These are phyloP conservation scores for Acrobasis repandana DNA, from an alignment of 2,888 invertebrate genomes.

Conservation along the genomic window DNA sequence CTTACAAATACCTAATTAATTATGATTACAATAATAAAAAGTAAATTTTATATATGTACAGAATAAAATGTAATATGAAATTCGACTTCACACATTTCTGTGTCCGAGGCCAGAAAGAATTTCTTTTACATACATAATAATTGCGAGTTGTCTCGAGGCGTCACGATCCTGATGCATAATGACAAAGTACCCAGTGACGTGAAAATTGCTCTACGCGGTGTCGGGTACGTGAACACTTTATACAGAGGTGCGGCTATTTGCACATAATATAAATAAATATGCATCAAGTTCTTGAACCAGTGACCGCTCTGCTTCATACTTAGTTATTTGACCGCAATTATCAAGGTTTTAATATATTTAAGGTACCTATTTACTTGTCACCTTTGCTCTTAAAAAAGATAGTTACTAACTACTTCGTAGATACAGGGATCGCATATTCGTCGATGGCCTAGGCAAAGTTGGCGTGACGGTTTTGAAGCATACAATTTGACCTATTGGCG, in stretches of 20 bases:
- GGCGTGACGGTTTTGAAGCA: no score
- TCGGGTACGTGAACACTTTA: conserved; percentile 37
- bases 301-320: conserved; percentile 24
- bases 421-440: no score
- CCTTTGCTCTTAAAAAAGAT: background rate
- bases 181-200: conserved; percentile 81
- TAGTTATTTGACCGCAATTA: conserved; percentile 23
- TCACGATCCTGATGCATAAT: conserved; percentile 82
- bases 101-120: conserved; percentile 71
- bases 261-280: conserved; percentile 38
- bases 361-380: background rate
- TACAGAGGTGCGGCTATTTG: conserved; percentile 32
- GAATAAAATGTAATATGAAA: background rate
- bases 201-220: conserved; percentile 75
- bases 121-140: conserved; percentile 82
- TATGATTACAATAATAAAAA: background rate
- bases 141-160: conserved; percentile 81
- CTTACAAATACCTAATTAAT: background rate
- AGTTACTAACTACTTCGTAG: no score
- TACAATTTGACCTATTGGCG: no score
- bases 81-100: conserved; percentile 50
- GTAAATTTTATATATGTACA: background rate
- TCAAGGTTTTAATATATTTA: conserved; percentile 1
- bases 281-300: conserved; percentile 41
- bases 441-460: no score